Conservation (phyloP, 53 echinoderm and acorn worm species). For the Hippasteria phrygiana region DNA sequence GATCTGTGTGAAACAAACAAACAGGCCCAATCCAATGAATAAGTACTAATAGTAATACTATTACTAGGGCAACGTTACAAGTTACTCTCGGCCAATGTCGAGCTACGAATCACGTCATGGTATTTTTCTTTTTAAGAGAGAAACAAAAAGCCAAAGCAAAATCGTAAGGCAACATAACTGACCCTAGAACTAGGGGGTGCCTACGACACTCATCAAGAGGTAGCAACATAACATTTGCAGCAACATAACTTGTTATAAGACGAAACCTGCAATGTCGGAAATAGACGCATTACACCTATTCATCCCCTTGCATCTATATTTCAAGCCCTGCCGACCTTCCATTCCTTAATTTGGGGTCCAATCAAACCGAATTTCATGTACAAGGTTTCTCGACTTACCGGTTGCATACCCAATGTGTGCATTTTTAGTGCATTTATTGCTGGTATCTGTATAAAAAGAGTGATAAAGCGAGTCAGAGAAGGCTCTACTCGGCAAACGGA, state of each 20-base stretch:
- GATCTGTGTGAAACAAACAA: too few relatives aligned
- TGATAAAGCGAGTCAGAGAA: too few relatives aligned
- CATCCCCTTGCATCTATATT: neutral
- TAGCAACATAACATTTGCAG: too few relatives aligned
- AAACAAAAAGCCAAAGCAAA: too few relatives aligned
- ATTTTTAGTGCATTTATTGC: constrained; percentile 42
- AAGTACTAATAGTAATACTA: neutral
- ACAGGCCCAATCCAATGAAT: neutral
- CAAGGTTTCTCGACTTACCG: neutral
- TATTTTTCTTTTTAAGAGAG: too few relatives aligned
- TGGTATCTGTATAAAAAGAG: neutral
- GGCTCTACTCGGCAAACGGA: too few relatives aligned
- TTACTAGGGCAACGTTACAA: too few relatives aligned
- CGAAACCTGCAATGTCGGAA: constrained; percentile 3
- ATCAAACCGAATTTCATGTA: neutral
- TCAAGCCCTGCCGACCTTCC: neutral
- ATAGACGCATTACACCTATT: too few relatives aligned
- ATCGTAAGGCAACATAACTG: too few relatives aligned
- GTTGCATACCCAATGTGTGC: constrained; percentile 49
- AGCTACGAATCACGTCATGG: too few relatives aligned
- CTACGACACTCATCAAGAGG: too few relatives aligned
- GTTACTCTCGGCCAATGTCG: too few relatives aligned
- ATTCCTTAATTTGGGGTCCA: neutral
- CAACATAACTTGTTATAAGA: neutral
- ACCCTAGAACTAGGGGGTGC: neutral